Conservation (phyloP, 2,888 invertebrate genomes). For the Cistogaster globosa region DNA sequence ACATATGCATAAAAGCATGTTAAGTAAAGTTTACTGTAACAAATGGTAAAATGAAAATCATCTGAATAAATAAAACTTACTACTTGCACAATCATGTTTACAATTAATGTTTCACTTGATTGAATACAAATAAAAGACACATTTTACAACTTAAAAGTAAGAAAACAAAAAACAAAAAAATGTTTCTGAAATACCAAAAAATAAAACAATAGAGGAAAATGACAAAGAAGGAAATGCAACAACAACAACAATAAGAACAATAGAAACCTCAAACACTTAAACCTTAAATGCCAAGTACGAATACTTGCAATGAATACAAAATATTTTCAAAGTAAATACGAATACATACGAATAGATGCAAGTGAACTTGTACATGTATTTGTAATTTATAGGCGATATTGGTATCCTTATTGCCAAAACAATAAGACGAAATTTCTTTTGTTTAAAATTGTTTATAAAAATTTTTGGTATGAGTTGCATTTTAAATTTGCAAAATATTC, state of each 20-base stretch:
- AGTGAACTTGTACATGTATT: background rate
- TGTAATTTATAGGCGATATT: constrained; percentile 3
- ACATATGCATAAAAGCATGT: no score
- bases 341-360: background rate
- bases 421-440: constrained; percentile 16
- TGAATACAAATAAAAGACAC: constrained; percentile 65
- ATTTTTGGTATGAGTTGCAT: constrained; percentile 3
- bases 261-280: constrained; percentile 39
- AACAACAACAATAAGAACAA: no score
- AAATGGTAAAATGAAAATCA: constrained; percentile 38
- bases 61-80: constrained; percentile 20
- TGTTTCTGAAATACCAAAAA: constrained; percentile 39
- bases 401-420: constrained; percentile 22
- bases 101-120: constrained; percentile 68
- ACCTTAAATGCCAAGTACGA: constrained; percentile 44
- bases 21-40: constrained; percentile 11
- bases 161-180: constrained; percentile 9
- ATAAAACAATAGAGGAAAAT: constrained; percentile 22
- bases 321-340: background rate
- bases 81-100: constrained; percentile 64
- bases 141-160: constrained; percentile 44
- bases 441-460: constrained; percentile 1
- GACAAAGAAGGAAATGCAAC: constrained; percentile 4
- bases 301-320: constrained; percentile 1
- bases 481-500: background rate